These are phyloP conservation scores for Verasper variegatus DNA, from an alignment of 2,113 vertebrate species.

Conservation along the genomic window DNA sequence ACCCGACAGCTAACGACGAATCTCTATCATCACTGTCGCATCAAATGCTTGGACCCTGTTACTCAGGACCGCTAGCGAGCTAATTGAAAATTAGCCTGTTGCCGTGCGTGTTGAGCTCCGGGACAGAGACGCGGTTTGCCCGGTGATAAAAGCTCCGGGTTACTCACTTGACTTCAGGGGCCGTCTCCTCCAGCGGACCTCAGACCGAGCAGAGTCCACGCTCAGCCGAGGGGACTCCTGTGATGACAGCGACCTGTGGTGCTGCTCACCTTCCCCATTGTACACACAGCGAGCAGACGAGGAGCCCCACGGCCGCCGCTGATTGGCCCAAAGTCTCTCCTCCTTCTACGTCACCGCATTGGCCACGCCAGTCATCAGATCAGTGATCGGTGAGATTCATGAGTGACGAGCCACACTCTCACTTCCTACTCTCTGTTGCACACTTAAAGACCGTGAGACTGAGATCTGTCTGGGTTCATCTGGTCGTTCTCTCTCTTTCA, in stretches of 20 bases:
- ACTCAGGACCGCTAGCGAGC: background rate
- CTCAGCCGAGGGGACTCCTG: background rate
- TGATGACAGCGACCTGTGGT: background rate
- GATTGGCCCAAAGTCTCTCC: slow-evolving; percentile 72
- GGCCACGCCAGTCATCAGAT: background rate
- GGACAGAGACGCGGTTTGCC: no score
- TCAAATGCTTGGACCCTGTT: no score
- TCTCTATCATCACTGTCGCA: no score
- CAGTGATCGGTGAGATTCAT: background rate
- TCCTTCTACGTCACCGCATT: slow-evolving; percentile 65
- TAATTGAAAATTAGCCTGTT: slow-evolving; percentile 18
- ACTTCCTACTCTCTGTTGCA: no score
- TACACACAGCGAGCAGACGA: slow-evolving; percentile 33
- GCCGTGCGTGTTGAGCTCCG: background rate
- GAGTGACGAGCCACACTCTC: background rate
- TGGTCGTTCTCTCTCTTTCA: no score
- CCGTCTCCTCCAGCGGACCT: background rate
- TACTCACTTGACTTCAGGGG: background rate
- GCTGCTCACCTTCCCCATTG: slow-evolving; percentile 45
- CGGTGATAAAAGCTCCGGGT: background rate
- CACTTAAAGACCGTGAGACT: no score
- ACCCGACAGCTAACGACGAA: background rate
- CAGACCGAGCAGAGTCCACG: no score
- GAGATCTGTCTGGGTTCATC: no score
- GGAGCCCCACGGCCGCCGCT: slow-evolving; percentile 24